Base-by-base conservation (phyloP, 2,888 invertebrate species). In the Drosophila pullipes region DNA sequence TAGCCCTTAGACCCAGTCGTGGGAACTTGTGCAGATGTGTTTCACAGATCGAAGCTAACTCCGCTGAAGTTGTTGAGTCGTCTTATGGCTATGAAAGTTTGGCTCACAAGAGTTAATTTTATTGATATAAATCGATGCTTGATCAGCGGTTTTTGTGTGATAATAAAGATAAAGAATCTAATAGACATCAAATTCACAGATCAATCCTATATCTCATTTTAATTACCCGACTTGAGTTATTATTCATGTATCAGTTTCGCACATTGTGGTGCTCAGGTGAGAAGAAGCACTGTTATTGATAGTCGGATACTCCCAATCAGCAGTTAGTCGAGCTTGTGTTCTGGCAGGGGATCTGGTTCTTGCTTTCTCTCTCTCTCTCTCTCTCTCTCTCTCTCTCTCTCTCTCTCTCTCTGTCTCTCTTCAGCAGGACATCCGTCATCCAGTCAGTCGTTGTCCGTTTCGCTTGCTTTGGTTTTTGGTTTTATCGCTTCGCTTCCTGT, bases 401-500 rank as follows among this genome's bases (percentile, higher is more conserved):
- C 67, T 71, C 71, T 75, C 71, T 55, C 37, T 67, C 50, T 49
- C 25, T 76, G 55, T 22, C 54, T 35, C 50, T 35, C 63, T 78
- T 69, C 68, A 78, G 76, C 89, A 89, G 89, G 90, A 89, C 91
- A 89, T 90, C 91, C 89, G 89, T 89, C 73, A 81, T 73, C 63
- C 69, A 35, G 70, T 50, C 59, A 44, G 28, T 66, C 18, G 62
- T 47, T 47, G 65, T 82, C 89, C 86, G 87, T 90, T 83, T 68
- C 91, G 91, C 87, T 85, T 85, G 89, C 84, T 83, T 89, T 85
- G 84, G 65, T 83, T 85, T 85, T 79, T 73, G 52, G 84, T 77
- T 85, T 89, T 89, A 91, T 89, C 91, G 85, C 91, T 84, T 90
- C 85, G 91, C 91, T 91, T 91, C 91, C 85, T 85, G 87, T 66